These are phyloP conservation scores for Ctenoplectra terminalis DNA, from an alignment of 1,140 invertebrate species.

Conservation along the genomic window DNA sequence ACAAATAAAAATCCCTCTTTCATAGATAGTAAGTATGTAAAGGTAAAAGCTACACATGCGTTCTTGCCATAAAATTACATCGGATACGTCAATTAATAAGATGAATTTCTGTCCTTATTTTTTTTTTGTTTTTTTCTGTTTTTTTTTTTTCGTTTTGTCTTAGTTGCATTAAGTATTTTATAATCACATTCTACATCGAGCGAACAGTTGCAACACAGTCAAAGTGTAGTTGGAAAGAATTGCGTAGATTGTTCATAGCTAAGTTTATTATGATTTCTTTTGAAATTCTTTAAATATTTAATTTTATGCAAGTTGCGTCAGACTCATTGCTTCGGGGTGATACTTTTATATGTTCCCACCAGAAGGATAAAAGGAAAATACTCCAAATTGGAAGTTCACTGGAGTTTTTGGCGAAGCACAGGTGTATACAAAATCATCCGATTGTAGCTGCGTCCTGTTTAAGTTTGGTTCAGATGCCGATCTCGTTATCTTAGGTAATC, in stretches of 20 bases:
- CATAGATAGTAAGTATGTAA: conserved; percentile 56
- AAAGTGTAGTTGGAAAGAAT: conserved; percentile 60
- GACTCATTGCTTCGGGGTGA: conserved; percentile 43
- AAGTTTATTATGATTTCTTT: conserved; percentile 50
- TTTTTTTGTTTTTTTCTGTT: conserved; percentile 11
- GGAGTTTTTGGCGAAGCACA: conserved; percentile 98
- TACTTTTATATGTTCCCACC: conserved; percentile 83
- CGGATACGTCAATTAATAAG: conserved; percentile 37
- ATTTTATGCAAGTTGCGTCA: conserved; percentile 45
- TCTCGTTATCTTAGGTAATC: conserved; percentile 96
- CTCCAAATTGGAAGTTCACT: conserved; percentile 91
- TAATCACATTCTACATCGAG: conserved; percentile 60
- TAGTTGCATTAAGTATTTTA: conserved; percentile 52
- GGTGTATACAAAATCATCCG: conserved; percentile 93
- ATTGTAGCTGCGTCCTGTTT: conserved; percentile 91
- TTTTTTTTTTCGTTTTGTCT: conserved; percentile 43
- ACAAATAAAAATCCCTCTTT: conserved; percentile 49
- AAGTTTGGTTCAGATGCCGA: conserved; percentile 96
- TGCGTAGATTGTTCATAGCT: conserved; percentile 63
- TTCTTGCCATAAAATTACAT: conserved; percentile 47
- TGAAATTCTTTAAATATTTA: conserved; percentile 47
- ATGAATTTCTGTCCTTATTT: too few species aligned
- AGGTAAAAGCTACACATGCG: conserved; percentile 60
- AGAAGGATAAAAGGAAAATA: conserved; percentile 85
- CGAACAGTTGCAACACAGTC: conserved; percentile 56